These are phyloP conservation scores for Spinibarbus caldwelli DNA, from an alignment of 2,797 vertebrate genomes.

Conservation along the genomic window DNA sequence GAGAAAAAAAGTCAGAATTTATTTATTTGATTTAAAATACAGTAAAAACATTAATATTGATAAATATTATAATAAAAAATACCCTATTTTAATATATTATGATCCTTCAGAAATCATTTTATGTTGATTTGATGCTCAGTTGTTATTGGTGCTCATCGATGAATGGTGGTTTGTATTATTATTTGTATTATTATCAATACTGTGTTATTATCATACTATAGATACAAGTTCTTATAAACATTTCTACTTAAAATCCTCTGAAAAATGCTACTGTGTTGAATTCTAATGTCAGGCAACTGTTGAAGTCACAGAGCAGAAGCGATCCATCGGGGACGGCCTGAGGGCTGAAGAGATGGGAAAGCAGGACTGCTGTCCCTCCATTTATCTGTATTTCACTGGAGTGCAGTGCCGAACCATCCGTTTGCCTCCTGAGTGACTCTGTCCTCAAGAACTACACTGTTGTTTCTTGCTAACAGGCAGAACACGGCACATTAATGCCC, in stretches of 20 bases:
- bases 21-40: neutral
- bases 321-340: slow-evolving; percentile 35
- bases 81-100: neutral
- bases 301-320: slow-evolving; percentile 25
- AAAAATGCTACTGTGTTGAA: neutral
- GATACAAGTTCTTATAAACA: neutral
- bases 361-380: slow-evolving; percentile 28
- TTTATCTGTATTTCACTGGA: slow-evolving; percentile 38
- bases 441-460: slow-evolving; percentile 55
- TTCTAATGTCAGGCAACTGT: slow-evolving; percentile 15
- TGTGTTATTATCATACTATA: no score
- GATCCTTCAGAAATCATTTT: neutral
- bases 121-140: neutral
- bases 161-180: no score
- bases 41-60: neutral
- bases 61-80: neutral
- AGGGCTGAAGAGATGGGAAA: slow-evolving; percentile 50
- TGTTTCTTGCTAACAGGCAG: slow-evolving; percentile 61
- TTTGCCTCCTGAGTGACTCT: slow-evolving; percentile 44
- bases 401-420: slow-evolving; percentile 30
- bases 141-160: neutral
- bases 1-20: neutral
- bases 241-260: neutral
- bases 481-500: slow-evolving; percentile 58
- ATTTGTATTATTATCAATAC: no score